Evolutionary conservation across 2,113 vertebrate genomes (phyloP), one percentile per base, ranked within the genome.

Genomic region (Galbula dea): DNA sequence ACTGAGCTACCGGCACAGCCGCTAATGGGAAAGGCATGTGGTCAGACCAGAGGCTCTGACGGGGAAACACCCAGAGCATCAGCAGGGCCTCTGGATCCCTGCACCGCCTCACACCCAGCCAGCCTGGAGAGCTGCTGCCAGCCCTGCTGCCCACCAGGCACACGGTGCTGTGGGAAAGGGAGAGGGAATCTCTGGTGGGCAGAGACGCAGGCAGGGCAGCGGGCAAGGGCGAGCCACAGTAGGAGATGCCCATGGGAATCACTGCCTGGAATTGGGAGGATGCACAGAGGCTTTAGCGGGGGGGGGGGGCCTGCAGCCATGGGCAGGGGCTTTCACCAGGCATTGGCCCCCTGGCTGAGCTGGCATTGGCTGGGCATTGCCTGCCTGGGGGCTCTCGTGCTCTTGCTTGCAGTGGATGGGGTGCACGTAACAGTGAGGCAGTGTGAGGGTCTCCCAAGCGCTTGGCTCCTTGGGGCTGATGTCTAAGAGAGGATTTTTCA

Each of bases 21-120:
- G 87, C 88, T 95, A 89, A 95, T 93, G 85, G 71, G 39, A 95
- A 96, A 96, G 96, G 96, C 94, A 95, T 95, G 89, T 0, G 82
- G 96, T 89, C 49, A 3, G 93, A 96, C 95, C 91, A 86, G 94
- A 59, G 20, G 68, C 80, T 92, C 74, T 18, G 69, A 83, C 13
- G 9, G 72, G 93, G 84, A 78, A 95, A 95, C 96, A 94, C 91
- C 96, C 93, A 79, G 87, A 95, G 87, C 89, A 81, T 55, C 69
- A 2, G 37, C 84, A 55, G 84, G 30, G 74, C 83, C 72, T 22
- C 45, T 5, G 86, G 90, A 77, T 90, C 94, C 88, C 91, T 71
- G 79, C 46, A 30, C 57, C 7, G 10, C 84, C 63, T 71, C 34
- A 5, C 20, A 11, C 69, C 65, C 22, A 0, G 30, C 65, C 78